These are phyloP conservation scores for Hippoglossus stenolepis DNA, from an alignment of 2,113 vertebrate genomes.

Conservation along the genomic window DNA sequence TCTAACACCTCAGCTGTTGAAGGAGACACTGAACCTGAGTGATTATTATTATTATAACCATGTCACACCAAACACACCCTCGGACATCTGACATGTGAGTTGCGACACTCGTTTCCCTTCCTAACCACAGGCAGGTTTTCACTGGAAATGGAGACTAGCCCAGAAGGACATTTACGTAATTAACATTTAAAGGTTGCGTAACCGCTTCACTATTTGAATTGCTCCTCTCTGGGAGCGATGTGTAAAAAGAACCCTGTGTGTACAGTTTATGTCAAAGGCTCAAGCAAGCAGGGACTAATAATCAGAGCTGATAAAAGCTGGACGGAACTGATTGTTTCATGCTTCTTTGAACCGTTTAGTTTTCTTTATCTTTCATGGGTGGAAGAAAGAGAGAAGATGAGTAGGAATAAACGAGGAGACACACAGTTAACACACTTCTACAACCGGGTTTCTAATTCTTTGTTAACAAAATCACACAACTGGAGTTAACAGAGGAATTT, in stretches of 20 bases:
- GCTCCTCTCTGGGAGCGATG: neutral
- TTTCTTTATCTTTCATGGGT: slow-evolving; percentile 6
- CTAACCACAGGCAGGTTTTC: neutral
- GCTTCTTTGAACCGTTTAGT: neutral
- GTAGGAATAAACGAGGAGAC: slow-evolving; percentile 9
- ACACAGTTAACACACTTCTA: neutral
- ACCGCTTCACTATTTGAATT: neutral
- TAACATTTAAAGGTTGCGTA: neutral
- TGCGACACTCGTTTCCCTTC: neutral
- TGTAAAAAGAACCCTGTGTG: neutral
- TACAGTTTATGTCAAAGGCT: slow-evolving; percentile 13
- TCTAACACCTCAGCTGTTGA: neutral
- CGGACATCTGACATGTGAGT: neutral
- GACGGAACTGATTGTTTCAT: neutral
- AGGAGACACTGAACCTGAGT: too few species aligned
- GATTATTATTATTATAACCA: neutral
- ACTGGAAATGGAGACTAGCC: neutral
- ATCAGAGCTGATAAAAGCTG: slow-evolving; percentile 8
- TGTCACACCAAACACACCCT: slow-evolving; percentile 6
- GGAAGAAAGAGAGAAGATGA: neutral
- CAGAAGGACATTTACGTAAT: neutral
- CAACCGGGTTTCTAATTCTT: neutral
- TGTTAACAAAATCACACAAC: neutral
- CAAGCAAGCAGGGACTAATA: neutral
- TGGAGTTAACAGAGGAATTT: slow-evolving; percentile 9